Evolutionary conservation across 2,113 vertebrate genomes (phyloP).

Genomic region (Thamnophis sirtalis): DNA sequence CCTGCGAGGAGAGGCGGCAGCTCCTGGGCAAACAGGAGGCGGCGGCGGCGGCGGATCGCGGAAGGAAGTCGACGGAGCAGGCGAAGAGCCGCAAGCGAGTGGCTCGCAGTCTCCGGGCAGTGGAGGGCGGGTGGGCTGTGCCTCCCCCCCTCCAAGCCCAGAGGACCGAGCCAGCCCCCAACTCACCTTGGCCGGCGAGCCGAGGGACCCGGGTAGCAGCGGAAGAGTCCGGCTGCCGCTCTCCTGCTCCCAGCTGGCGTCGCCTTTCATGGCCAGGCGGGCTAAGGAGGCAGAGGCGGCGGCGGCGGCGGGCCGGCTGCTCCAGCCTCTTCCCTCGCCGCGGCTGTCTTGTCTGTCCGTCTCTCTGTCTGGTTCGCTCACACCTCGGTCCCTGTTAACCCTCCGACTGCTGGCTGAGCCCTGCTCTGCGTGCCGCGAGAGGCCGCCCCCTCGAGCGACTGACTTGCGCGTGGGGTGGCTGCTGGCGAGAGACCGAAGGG

Average conservation of each 20-base stretch:
- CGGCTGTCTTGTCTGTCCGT: conserved; percentile 38
- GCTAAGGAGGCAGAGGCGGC: conserved; percentile 19
- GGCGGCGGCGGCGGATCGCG: background rate
- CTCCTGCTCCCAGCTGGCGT: background rate
- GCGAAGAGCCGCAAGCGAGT: background rate
- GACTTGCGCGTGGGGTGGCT: background rate
- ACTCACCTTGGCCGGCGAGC: conserved; percentile 10
- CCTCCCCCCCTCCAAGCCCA: background rate
- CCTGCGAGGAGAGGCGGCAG: conserved; percentile 30
- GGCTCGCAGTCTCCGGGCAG: background rate
- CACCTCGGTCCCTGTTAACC: conserved; percentile 57
- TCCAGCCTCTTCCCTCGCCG: conserved; percentile 56
- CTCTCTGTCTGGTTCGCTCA: conserved; percentile 36
- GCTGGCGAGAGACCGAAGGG: conserved; percentile 24
- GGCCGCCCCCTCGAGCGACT: conserved; percentile 8
- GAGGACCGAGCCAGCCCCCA: no score
- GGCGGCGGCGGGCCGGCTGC: conserved; percentile 52
- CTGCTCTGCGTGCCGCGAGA: background rate
- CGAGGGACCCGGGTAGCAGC: background rate
- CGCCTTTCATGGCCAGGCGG: background rate
- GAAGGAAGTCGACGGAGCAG: background rate
- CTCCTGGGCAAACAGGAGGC: background rate
- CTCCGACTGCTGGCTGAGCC: conserved; percentile 46
- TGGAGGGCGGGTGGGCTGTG: background rate
- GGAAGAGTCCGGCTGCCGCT: background rate